phyloP scores from a whole-genome alignment of 2,888 invertebrate genomes.

The Scaptomyza tumidula region DNA sequence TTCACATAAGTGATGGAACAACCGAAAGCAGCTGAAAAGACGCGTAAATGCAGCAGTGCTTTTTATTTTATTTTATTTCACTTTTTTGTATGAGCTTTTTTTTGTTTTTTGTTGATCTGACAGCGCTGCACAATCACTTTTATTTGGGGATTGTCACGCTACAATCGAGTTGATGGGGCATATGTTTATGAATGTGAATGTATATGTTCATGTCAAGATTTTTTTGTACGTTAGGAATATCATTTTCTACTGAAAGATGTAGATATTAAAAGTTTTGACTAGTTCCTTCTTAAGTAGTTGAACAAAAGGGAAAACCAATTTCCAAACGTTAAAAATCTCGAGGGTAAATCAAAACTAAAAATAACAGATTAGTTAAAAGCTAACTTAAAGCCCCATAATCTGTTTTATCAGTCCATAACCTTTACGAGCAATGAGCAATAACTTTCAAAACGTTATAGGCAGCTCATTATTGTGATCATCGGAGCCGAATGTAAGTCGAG shows the following conservation, averaged over 20 bases:
- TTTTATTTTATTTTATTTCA: constrained; percentile 26
- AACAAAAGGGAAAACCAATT: no score
- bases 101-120: constrained; percentile 52
- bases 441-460: neutral
- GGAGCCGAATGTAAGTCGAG: constrained; percentile 11
- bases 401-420: no score
- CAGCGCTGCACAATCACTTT: constrained; percentile 68
- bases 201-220: neutral
- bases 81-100: constrained; percentile 15
- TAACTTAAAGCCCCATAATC: no score
- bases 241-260: neutral
- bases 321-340: no score
- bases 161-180: constrained; percentile 2
- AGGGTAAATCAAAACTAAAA: no score
- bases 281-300: no score
- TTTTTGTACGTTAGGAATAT: no score
- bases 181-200: constrained; percentile 11
- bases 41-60: constrained; percentile 54
- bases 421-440: neutral
- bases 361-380: no score
- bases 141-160: constrained; percentile 74
- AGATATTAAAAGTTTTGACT: no score
- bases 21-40: constrained; percentile 67
- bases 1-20: constrained; percentile 17
- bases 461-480: constrained; percentile 3